phyloP scores from a whole-genome alignment of 2,888 invertebrate genomes.

The Mechanitis mazaeus region DNA sequence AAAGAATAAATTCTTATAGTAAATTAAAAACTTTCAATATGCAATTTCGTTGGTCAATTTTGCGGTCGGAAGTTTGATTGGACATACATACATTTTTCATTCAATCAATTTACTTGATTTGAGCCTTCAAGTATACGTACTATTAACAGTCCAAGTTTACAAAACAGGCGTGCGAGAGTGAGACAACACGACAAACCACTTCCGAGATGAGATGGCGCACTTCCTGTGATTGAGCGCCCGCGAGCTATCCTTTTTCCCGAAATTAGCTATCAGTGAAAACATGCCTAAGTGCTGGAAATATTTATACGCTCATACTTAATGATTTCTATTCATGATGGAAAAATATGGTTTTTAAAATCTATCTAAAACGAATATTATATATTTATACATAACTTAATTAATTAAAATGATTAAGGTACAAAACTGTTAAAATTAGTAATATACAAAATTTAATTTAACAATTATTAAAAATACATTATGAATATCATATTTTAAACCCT shows the following conservation, averaged over 20 bases:
- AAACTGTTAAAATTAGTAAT: too few species aligned
- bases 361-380: too few species aligned
- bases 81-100: conserved; percentile 36
- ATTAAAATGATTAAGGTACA: too few species aligned
- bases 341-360: not conserved
- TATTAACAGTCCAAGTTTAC: conserved; percentile 62
- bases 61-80: not conserved
- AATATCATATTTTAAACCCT: too few species aligned
- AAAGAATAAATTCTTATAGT: not conserved
- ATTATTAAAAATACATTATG: too few species aligned
- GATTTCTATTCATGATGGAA: conserved; percentile 21
- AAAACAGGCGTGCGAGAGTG: conserved; percentile 55
- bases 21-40: not conserved
- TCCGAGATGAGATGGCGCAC: conserved; percentile 77
- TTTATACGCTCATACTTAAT: conserved; percentile 31
- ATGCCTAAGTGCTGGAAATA: conserved; percentile 38
- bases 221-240: conserved; percentile 74
- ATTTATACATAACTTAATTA: too few species aligned
- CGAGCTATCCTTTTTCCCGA: conserved; percentile 41
- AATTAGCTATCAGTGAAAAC: conserved; percentile 43
- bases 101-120: conserved; percentile 58
- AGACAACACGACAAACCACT: conserved; percentile 71
- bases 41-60: not conserved
- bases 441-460: too few species aligned
- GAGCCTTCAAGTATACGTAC: conserved; percentile 53